A percentile compares a stretch with the other conserved stretches of the same genome.
Conservation (phyloP, 1,140 invertebrate genomes). For the Glomeris maerens region DNA sequence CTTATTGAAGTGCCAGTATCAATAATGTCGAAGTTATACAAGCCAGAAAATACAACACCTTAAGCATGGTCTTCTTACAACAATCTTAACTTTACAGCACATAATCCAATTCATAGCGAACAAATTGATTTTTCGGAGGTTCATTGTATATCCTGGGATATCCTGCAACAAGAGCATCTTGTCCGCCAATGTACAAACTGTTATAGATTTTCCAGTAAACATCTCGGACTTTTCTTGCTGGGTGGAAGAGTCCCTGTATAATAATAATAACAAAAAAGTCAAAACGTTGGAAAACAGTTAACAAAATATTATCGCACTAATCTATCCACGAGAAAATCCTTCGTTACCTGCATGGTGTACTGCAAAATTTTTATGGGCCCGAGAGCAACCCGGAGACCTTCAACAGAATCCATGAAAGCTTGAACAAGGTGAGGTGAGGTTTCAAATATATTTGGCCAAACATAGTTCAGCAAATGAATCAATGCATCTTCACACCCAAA, state of each 20-base stretch:
- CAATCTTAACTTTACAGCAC: conserved; percentile 47
- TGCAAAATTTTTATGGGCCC: conserved; percentile 94
- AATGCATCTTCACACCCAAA: conserved; percentile 99
- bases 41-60: too few relatives aligned
- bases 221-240: conserved; percentile 94
- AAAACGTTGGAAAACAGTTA: conserved; percentile 21
- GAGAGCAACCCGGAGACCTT: conserved; percentile 87
- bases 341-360: conserved; percentile 72
- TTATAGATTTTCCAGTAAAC: conserved; percentile 99
- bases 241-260: conserved; percentile 88
- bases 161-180: conserved; percentile 94
- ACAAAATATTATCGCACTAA: not conserved
- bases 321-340: not conserved
- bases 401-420: conserved; percentile 97
- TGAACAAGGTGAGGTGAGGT: conserved; percentile 98
- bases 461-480: conserved; percentile 91
- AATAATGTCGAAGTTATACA: too few relatives aligned
- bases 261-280: conserved; percentile 15
- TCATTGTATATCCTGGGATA: conserved; percentile 92
- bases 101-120: conserved; percentile 94
- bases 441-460: conserved; percentile 99
- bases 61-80: too few relatives aligned
- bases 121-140: conserved; percentile 77
- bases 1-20: too few relatives aligned
- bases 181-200: conserved; percentile 95